phyloP scores from a whole-genome alignment of 2,113 vertebrate genomes.

The Urocynchramus pylzowi region DNA sequence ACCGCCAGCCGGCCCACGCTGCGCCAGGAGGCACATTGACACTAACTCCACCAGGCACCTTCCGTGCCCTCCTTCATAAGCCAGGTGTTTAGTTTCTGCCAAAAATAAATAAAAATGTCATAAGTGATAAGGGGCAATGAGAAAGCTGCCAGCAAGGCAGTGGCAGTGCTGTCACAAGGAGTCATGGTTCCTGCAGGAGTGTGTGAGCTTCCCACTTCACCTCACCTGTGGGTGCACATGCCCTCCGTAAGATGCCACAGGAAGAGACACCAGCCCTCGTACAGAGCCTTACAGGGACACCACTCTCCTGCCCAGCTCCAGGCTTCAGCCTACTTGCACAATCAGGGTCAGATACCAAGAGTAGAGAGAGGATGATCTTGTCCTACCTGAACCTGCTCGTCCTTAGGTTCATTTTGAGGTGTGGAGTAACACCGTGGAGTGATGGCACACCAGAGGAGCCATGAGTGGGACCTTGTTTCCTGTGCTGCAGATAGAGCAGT shows the following conservation, averaged over 20 bases:
- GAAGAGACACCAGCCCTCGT: background rate
- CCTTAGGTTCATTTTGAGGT: background rate
- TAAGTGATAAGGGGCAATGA: background rate
- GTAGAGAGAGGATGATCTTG: background rate
- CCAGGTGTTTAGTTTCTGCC: background rate
- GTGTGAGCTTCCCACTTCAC: fast-evolving
- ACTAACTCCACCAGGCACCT: background rate
- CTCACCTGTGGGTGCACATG: background rate
- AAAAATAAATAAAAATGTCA: background rate
- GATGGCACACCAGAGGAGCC: background rate
- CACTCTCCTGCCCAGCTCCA: background rate
- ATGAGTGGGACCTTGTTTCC: background rate
- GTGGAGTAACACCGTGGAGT: background rate
- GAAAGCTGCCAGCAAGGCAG: background rate
- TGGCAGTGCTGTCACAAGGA: background rate
- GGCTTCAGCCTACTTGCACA: background rate
- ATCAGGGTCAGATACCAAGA: background rate
- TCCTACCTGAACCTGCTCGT: background rate
- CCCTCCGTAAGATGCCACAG: fast-evolving
- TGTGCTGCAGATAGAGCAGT: background rate
- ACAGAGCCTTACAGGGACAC: no score
- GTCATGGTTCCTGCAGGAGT: fast-evolving
- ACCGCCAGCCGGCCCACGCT: fast-evolving
- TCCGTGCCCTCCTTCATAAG: background rate
- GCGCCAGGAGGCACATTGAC: fast-evolving